These are phyloP conservation scores for Nymphicus hollandicus DNA, from an alignment of 2,113 vertebrate species.

Conservation along the genomic window DNA sequence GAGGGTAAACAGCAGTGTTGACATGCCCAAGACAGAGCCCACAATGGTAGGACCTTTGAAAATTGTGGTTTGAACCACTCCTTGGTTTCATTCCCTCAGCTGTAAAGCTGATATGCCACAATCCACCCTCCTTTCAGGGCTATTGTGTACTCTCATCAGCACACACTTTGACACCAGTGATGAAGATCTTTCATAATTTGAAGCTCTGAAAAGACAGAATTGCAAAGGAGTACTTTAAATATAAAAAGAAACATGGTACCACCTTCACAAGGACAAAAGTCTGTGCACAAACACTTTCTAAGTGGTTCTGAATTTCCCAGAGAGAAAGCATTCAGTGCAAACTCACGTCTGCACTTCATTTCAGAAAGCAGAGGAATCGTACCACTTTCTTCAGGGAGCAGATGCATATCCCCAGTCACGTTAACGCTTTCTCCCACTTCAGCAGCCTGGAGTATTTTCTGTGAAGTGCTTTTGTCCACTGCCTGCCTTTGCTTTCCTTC, in stretches of 20 bases:
- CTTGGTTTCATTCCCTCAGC: neutral
- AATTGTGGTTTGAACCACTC: neutral
- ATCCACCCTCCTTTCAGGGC: neutral
- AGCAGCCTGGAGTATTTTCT: neutral
- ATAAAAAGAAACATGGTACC: neutral
- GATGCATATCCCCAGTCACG: neutral
- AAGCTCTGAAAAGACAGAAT: neutral
- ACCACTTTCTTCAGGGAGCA: neutral
- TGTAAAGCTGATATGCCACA: neutral
- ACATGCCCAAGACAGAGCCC: neutral
- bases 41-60: neutral
- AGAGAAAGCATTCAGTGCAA: neutral
- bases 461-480: conserved; percentile 26
- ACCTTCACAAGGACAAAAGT: neutral
- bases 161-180: neutral
- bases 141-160: neutral
- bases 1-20: neutral
- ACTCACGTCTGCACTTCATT: neutral
- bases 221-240: neutral
- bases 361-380: neutral
- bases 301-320: neutral
- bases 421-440: neutral
- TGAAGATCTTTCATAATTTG: neutral
- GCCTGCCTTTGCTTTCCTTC: neutral
- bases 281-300: neutral